Evolutionary conservation across 2,797 vertebrate genomes (phyloP).

Genomic region (Pampus argenteus): DNA sequence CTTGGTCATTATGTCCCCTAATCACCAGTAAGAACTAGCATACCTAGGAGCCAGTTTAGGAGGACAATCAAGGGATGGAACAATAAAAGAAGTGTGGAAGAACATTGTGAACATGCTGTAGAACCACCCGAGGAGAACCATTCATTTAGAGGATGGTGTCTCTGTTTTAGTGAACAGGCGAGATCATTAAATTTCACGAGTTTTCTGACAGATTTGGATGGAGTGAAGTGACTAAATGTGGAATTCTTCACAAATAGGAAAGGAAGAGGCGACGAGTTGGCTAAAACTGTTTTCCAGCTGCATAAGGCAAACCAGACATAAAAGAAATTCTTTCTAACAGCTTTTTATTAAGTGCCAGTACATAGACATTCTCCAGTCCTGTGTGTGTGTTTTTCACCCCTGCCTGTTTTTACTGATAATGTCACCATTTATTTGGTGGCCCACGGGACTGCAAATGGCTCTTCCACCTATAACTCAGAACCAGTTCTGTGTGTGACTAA

Average conservation of each 20-base stretch:
- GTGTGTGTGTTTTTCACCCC: slow-evolving; percentile 60
- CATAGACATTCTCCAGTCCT: not conserved
- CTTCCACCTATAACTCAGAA: slow-evolving; percentile 38
- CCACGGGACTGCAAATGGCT: slow-evolving; percentile 48
- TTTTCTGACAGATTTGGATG: slow-evolving; percentile 9
- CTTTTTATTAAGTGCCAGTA: slow-evolving; percentile 12
- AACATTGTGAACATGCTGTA: not conserved
- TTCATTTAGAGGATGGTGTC: slow-evolving; percentile 14
- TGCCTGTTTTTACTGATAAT: slow-evolving; percentile 84
- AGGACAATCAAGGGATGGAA: slow-evolving; percentile 24
- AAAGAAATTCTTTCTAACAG: slow-evolving; percentile 11
- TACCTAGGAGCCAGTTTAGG: slow-evolving; percentile 40
- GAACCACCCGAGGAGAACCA: not conserved
- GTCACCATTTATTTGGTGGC: slow-evolving; percentile 89
- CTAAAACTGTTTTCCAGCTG: slow-evolving; percentile 26
- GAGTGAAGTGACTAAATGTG: slow-evolving; percentile 14
- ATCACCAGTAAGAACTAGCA: slow-evolving; percentile 42
- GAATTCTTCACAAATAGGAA: slow-evolving; percentile 8
- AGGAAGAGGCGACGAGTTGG: slow-evolving; percentile 11
- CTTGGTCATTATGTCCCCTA: slow-evolving; percentile 37
- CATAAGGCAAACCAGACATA: slow-evolving; percentile 4
- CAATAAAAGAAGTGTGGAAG: not conserved
- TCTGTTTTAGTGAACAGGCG: not conserved
- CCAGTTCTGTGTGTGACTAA: slow-evolving; percentile 25
- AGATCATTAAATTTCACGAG: slow-evolving; percentile 18